Percentiles rank a stretch among this genome's conserved stretches.
Conservation (phyloP, 2,113 vertebrate species). For the Pycnonotus jocosus region DNA sequence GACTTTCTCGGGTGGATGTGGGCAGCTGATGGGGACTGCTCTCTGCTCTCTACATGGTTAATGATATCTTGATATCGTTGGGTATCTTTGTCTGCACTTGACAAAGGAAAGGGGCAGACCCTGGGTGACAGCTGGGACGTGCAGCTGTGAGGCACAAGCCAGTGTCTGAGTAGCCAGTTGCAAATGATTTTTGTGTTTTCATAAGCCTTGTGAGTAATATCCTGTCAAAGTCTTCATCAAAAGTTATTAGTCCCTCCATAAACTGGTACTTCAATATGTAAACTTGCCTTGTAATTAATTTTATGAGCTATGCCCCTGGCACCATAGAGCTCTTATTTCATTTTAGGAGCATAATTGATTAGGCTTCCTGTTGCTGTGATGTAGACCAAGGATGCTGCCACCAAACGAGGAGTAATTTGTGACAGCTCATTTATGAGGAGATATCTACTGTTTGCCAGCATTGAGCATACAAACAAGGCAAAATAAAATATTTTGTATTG, state of each 20-base stretch:
- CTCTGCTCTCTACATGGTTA: not conserved
- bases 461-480: not conserved
- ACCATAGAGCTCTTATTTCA: slow-evolving; percentile 55
- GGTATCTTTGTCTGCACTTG: not conserved
- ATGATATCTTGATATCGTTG: rapidly evolving
- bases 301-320: slow-evolving; percentile 55
- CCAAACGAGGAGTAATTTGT: slow-evolving; percentile 39
- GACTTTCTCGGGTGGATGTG: not conserved
- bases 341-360: slow-evolving; percentile 54
- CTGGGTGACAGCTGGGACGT: not conserved
- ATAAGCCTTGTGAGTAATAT: slow-evolving; percentile 50
- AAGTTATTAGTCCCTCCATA: slow-evolving; percentile 58
- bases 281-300: slow-evolving; percentile 66
- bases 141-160: not conserved
- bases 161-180: slow-evolving; percentile 12
- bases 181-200: slow-evolving; percentile 49
- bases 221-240: slow-evolving; percentile 55
- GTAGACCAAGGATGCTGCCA: slow-evolving; percentile 33
- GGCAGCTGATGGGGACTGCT: not conserved
- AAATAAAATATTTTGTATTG: slow-evolving; percentile 26
- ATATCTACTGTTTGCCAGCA: not conserved
- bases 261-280: slow-evolving; percentile 61
- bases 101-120: not conserved
- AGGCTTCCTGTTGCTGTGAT: slow-evolving; percentile 51
- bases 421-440: slow-evolving; percentile 45